These are phyloP conservation scores for Psephotus haematonotus DNA, from an alignment of 2,113 vertebrate species.

Conservation along the genomic window DNA sequence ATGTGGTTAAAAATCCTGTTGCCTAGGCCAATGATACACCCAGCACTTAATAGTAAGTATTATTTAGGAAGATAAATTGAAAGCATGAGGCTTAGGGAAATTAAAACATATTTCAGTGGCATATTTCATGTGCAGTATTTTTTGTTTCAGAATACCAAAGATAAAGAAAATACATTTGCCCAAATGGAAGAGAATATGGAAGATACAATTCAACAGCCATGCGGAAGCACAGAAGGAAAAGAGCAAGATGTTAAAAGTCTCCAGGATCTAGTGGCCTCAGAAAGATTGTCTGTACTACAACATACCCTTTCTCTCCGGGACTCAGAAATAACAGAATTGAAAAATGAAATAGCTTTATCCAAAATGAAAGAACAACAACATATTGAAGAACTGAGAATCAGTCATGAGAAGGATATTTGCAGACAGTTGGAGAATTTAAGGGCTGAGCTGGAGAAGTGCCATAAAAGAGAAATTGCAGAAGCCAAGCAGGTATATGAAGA, in stretches of 20 bases:
- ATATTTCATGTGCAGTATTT: background rate
- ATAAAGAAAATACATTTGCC: slow-evolving; percentile 55
- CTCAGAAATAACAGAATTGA: slow-evolving; percentile 36
- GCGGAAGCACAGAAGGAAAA: background rate
- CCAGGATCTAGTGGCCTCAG: background rate
- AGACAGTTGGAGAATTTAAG: slow-evolving; percentile 62
- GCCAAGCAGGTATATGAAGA: background rate
- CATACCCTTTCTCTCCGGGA: slow-evolving; percentile 37
- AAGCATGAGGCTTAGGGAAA: background rate
- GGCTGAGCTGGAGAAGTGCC: slow-evolving; percentile 60
- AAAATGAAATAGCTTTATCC: slow-evolving; percentile 2
- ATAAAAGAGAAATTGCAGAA: slow-evolving; percentile 23
- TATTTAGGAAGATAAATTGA: background rate
- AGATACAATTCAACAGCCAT: slow-evolving; percentile 22
- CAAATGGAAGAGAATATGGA: slow-evolving; percentile 53
- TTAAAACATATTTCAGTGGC: background rate
- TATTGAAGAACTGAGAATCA: slow-evolving; percentile 8
- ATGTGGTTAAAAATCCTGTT: background rate
- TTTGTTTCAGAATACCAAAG: slow-evolving; percentile 65
- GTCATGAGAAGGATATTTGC: slow-evolving; percentile 2
- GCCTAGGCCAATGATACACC: background rate
- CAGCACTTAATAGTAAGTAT: background rate
- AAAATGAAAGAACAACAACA: background rate
- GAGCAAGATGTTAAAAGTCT: slow-evolving; percentile 37
- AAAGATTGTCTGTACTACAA: slow-evolving; percentile 36